A percentile compares a stretch with the other conserved stretches of the same genome.
Evolutionary conservation across 1,140 invertebrate species (phyloP).

Genomic region (Harpegnathos saltator): DNA sequence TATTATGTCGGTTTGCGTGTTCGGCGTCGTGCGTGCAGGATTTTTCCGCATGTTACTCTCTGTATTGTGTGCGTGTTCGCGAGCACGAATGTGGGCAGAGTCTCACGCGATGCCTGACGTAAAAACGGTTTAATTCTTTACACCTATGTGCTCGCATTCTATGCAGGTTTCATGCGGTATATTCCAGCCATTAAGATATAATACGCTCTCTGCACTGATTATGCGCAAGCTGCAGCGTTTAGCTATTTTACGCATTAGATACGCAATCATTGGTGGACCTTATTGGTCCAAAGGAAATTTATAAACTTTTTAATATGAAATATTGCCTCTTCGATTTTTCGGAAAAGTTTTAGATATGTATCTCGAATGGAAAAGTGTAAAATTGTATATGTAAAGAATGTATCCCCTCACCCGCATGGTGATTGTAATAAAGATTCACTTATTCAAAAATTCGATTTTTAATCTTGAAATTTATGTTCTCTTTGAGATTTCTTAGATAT

Average conservation of each 20-base stretch:
- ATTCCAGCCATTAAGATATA: conserved; percentile 33
- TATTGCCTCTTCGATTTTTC: conserved; percentile 28
- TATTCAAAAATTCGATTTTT: conserved; percentile 7
- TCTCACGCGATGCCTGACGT: not conserved
- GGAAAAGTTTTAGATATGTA: conserved; percentile 8
- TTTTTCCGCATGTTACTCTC: not conserved
- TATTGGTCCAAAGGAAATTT: not conserved
- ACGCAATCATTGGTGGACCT: not conserved
- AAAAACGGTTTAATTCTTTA: conserved; percentile 1
- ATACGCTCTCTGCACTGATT: conserved; percentile 1
- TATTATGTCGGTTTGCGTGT: not conserved
- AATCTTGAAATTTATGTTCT: not conserved
- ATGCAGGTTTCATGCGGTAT: not conserved
- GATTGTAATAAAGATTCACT: conserved; percentile 50
- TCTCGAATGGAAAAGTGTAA: conserved; percentile 9
- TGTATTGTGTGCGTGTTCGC: not conserved
- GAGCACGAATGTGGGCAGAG: not conserved
- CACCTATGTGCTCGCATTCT: not conserved
- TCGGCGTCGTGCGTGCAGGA: not conserved
- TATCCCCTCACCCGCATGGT: not conserved
- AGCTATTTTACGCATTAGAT: conserved; percentile 23
- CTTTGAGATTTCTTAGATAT: not conserved
- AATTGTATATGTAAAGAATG: too few relatives aligned
- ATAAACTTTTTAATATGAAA: conserved; percentile 30
- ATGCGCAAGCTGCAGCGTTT: conserved; percentile 17